Percentiles rank a stretch among this genome's conserved stretches.
Evolutionary conservation across 2,797 vertebrate genomes (phyloP).

Genomic region (Lycodopsis pacificus): DNA sequence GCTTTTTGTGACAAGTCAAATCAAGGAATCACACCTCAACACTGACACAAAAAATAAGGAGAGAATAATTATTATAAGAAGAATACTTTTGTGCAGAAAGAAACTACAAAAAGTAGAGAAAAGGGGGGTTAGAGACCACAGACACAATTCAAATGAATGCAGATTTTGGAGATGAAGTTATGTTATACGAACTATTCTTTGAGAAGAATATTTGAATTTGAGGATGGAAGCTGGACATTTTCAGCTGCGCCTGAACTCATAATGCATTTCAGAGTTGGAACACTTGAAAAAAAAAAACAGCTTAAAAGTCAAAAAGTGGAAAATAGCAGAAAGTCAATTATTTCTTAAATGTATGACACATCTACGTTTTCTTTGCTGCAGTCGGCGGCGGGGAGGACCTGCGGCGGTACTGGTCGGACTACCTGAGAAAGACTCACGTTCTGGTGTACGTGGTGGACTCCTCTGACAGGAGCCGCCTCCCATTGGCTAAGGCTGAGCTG

Average conservation of each 20-base stretch:
- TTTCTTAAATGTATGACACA: not conserved
- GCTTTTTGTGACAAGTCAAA: not conserved
- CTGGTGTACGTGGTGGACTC: slow-evolving; percentile 94
- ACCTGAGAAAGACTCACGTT: slow-evolving; percentile 88
- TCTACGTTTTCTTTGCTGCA: slow-evolving; percentile 56
- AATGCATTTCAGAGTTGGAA: no score
- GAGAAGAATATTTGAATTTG: no score
- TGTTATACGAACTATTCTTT: no score
- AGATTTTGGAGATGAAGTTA: no score
- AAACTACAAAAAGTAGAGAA: not conserved
- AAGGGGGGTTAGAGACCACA: not conserved
- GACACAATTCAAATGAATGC: no score
- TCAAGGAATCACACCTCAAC: not conserved
- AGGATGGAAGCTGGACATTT: no score
- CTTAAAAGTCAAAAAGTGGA: no score
- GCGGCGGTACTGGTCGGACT: slow-evolving; percentile 90
- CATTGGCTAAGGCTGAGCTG: slow-evolving; percentile 87
- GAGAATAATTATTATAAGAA: not conserved
- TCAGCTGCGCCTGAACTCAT: no score
- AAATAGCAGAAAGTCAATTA: not conserved
- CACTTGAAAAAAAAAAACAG: no score
- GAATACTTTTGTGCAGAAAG: no score
- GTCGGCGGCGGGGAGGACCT: slow-evolving; percentile 93
- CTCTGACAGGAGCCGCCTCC: slow-evolving; percentile 86
- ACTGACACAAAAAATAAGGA: not conserved